These are phyloP conservation scores for Coenobita brevimanus DNA, from an alignment of 1,140 invertebrate species.

Conservation along the genomic window DNA sequence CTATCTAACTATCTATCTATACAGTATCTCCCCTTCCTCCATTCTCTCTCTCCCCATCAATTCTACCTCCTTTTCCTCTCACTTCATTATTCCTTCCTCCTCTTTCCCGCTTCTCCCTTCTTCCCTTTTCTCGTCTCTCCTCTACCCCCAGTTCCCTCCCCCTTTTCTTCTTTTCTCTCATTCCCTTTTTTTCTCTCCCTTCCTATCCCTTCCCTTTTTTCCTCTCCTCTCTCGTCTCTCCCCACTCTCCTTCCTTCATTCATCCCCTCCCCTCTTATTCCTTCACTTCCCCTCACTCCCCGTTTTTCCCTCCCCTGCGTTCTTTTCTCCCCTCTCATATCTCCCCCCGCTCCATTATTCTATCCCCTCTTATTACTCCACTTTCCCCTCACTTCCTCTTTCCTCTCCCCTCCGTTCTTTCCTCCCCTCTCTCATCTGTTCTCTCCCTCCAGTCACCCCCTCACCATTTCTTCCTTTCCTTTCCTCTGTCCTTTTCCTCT, in stretches of 20 bases:
- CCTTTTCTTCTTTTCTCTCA: background rate
- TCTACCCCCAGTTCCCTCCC: background rate
- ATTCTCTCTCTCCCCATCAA: background rate
- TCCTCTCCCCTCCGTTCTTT: background rate
- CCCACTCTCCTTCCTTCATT: background rate
- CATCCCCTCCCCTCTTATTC: no score
- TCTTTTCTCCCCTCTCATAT: background rate
- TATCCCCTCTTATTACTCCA: background rate
- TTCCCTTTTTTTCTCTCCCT: background rate
- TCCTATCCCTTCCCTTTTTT: background rate
- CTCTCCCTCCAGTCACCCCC: background rate
- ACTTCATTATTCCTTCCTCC: background rate
- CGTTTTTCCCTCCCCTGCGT: background rate
- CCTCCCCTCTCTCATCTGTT: background rate
- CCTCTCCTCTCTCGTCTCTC: background rate
- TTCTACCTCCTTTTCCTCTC: background rate
- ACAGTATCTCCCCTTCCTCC: no score
- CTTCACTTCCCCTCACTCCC: background rate
- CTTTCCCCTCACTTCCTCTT: background rate
- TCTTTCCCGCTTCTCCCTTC: background rate
- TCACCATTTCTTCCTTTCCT: background rate
- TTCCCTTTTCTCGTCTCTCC: background rate
- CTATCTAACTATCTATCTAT: no score
- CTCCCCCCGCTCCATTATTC: background rate
- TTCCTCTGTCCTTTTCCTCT: constrained; percentile 5